phyloP scores from a whole-genome alignment of 2,797 vertebrate species.

The Acropternis orthonyx region DNA sequence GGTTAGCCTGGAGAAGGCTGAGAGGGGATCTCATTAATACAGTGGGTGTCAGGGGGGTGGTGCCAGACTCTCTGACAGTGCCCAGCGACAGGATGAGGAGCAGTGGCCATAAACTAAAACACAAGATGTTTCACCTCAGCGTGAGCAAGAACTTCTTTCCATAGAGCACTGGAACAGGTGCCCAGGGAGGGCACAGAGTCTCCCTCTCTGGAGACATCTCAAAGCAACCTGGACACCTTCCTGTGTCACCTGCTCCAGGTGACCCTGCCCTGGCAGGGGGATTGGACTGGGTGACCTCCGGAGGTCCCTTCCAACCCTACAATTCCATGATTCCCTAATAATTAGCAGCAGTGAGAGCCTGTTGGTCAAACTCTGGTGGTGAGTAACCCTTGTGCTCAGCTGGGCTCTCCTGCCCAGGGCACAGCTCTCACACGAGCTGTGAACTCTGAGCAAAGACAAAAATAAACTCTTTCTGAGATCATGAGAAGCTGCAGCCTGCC shows the following conservation, averaged over 20 bases:
- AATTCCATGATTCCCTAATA: not conserved
- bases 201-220: not conserved
- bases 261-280: not conserved
- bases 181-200: rapidly evolving
- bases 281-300: not conserved
- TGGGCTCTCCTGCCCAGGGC: not conserved
- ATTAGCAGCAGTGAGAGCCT: not conserved
- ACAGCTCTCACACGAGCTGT: not conserved
- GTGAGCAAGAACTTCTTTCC: not conserved
- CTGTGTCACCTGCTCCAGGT: not conserved
- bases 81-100: not conserved
- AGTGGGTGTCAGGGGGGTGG: not conserved
- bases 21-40: not conserved
- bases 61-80: not conserved
- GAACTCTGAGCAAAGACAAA: not conserved
- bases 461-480: not conserved
- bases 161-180: not conserved
- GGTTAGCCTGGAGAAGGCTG: not conserved
- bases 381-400: not conserved
- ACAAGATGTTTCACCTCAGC: not conserved
- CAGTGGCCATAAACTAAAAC: not conserved
- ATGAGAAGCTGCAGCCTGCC: not conserved
- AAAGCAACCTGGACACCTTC: rapidly evolving
- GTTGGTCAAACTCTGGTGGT: not conserved
- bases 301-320: not conserved